These are phyloP conservation scores for Manduca sexta DNA, from an alignment of 1,140 invertebrate genomes.

Conservation along the genomic window DNA sequence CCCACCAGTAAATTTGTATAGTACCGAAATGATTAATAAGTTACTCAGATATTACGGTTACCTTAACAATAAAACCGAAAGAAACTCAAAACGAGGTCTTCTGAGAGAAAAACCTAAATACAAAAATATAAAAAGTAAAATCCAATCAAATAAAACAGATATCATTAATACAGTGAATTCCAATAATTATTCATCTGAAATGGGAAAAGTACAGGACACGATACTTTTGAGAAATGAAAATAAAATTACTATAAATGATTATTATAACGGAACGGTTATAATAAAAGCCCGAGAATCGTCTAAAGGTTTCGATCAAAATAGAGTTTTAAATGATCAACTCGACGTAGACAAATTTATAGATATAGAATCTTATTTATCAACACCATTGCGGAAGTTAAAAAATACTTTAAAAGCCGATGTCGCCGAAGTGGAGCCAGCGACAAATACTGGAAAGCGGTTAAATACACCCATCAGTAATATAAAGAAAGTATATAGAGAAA, in stretches of 20 bases:
- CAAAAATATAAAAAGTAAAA: conserved; percentile 11
- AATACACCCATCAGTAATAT: conserved; percentile 38
- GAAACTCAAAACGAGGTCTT: conserved; percentile 29
- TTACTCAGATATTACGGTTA: conserved; percentile 61
- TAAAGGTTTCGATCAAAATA: conserved; percentile 45
- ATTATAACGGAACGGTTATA: conserved; percentile 35
- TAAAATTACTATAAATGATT: conserved; percentile 33
- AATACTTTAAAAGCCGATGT: conserved; percentile 18
- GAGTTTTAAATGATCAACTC: conserved; percentile 41
- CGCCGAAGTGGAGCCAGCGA: conserved; percentile 21
- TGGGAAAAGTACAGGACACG: neutral
- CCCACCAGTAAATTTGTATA: conserved; percentile 64
- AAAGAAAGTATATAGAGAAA: conserved; percentile 9
- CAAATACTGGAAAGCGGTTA: conserved; percentile 42
- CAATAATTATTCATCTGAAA: neutral
- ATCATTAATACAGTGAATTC: conserved; percentile 3
- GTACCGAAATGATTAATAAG: conserved; percentile 69
- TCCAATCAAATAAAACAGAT: conserved; percentile 14
- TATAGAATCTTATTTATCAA: conserved; percentile 29
- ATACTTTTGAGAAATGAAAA: conserved; percentile 23
- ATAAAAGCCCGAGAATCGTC: conserved; percentile 34
- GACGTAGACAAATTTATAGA: conserved; percentile 45
- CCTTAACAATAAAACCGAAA: conserved; percentile 62
- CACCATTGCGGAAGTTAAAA: conserved; percentile 23
- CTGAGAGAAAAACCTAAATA: conserved; percentile 8